Conservation (phyloP, 2,888 invertebrate genomes). For the Junonia oenone region DNA sequence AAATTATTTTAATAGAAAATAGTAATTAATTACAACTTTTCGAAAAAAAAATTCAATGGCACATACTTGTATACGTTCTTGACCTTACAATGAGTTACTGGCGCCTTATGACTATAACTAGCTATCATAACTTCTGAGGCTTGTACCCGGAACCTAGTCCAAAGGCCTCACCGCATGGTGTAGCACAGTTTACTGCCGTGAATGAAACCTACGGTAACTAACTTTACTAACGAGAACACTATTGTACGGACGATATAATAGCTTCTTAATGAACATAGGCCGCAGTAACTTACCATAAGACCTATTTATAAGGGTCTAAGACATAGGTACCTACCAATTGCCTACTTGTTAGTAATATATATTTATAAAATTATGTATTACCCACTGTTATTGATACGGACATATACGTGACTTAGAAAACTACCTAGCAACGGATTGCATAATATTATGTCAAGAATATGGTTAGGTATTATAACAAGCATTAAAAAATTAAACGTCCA, state of each 20-base stretch:
- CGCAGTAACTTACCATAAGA: not conserved
- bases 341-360: too few species aligned
- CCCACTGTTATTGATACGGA: too few species aligned
- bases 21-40: too few species aligned
- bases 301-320: too few species aligned
- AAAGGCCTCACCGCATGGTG: not conserved
- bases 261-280: not conserved
- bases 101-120: constrained; percentile 17
- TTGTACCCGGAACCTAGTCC: constrained; percentile 20
- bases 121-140: constrained; percentile 2
- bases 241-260: not conserved
- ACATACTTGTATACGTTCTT: not conserved
- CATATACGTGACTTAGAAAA: too few species aligned
- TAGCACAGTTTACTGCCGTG: constrained; percentile 29
- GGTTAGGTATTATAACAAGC: too few species aligned
- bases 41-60: not conserved
- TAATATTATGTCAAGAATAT: too few species aligned
- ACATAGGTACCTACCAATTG: too few species aligned
- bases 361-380: too few species aligned
- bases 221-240: not conserved
- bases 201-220: not conserved
- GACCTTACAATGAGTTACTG: not conserved
- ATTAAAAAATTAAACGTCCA: too few species aligned
- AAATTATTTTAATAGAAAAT: too few species aligned
- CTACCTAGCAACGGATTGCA: too few species aligned